Conservation (phyloP, 2,113 vertebrate species). For the Hyla sarda region DNA sequence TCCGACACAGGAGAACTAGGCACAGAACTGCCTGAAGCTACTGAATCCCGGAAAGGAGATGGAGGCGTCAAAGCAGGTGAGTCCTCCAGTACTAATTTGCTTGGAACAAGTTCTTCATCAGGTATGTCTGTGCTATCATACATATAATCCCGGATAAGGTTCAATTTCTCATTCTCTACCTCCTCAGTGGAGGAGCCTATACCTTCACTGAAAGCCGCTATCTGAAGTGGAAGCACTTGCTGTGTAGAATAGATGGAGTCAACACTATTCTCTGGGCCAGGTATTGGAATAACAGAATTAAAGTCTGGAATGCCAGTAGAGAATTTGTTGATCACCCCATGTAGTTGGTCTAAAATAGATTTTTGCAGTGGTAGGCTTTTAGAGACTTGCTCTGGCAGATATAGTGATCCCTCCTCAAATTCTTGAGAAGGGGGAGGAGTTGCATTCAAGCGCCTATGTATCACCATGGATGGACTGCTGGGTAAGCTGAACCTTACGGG, state of each 20-base stretch:
- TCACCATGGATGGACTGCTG: conserved; percentile 77
- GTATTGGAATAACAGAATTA: conserved; percentile 69
- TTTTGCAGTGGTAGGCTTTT: conserved; percentile 73
- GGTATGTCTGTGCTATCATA: conserved; percentile 81
- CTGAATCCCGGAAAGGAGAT: conserved; percentile 95
- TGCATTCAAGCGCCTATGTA: conserved; percentile 69
- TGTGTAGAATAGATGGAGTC: conserved; percentile 70
- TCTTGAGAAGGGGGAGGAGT: conserved; percentile 69
- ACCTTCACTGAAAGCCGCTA: conserved; percentile 75
- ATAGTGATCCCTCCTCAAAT: conserved; percentile 72
- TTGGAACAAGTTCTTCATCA: conserved; percentile 74
- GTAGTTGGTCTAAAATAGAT: conserved; percentile 76
- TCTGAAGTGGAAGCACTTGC: conserved; percentile 74
- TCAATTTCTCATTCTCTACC: conserved; percentile 77
- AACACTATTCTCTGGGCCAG: conserved; percentile 68
- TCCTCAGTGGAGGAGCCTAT: conserved; percentile 72
- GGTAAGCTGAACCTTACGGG: conserved; percentile 76
- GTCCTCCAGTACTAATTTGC: conserved; percentile 84
- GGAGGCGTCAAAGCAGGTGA: conserved; percentile 89
- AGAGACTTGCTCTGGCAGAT: conserved; percentile 73
- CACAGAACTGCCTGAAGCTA: conserved; percentile 84
- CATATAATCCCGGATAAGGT: conserved; percentile 88
- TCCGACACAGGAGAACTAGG: conserved; percentile 84
- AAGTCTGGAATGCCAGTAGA: conserved; percentile 75
- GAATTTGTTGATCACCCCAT: conserved; percentile 81